A percentile compares a stretch with the other conserved stretches of the same genome.
These are phyloP conservation scores for Drosophila carrolli DNA, from an alignment of 1,140 invertebrate species.

Conservation along the genomic window DNA sequence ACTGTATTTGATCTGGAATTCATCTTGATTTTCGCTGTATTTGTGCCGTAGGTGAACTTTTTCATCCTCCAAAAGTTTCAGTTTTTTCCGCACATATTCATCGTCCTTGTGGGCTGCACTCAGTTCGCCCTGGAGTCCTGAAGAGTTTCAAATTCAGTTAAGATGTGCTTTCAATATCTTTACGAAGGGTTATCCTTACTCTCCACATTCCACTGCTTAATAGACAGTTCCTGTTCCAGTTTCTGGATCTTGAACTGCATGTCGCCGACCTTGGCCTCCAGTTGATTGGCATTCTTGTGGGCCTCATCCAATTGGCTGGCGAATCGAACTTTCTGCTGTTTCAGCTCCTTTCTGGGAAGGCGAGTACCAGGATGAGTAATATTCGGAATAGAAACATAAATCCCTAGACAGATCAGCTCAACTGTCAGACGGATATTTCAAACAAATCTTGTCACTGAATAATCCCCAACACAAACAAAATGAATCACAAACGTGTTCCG, in stretches of 20 bases:
- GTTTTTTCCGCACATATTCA: constrained; percentile 85
- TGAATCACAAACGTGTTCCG: constrained; percentile 65
- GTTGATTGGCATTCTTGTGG: constrained; percentile 84
- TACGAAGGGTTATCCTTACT: constrained; percentile 81
- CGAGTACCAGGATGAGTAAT: constrained; percentile 19
- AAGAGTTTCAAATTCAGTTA: background rate
- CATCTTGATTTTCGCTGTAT: constrained; percentile 85
- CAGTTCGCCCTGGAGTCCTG: constrained; percentile 87
- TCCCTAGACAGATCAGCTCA: constrained; percentile 43
- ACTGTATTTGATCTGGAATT: constrained; percentile 86
- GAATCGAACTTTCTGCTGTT: constrained; percentile 86
- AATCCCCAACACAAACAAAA: constrained; percentile 62
- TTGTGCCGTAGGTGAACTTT: constrained; percentile 85
- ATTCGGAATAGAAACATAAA: constrained; percentile 18
- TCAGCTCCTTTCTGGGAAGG: constrained; percentile 85
- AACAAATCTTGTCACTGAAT: constrained; percentile 51
- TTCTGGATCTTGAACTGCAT: constrained; percentile 86
- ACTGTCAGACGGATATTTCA: constrained; percentile 36
- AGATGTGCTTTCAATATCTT: background rate
- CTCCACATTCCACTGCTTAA: constrained; percentile 86
- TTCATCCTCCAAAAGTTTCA: constrained; percentile 86
- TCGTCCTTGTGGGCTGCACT: constrained; percentile 86
- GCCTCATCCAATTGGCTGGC: constrained; percentile 86
- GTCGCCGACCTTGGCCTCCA: constrained; percentile 86
- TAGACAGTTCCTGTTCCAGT: constrained; percentile 85